Evolutionary conservation across 1,140 invertebrate species (phyloP).

Genomic region (Drosophila sulfurigaster): DNA sequence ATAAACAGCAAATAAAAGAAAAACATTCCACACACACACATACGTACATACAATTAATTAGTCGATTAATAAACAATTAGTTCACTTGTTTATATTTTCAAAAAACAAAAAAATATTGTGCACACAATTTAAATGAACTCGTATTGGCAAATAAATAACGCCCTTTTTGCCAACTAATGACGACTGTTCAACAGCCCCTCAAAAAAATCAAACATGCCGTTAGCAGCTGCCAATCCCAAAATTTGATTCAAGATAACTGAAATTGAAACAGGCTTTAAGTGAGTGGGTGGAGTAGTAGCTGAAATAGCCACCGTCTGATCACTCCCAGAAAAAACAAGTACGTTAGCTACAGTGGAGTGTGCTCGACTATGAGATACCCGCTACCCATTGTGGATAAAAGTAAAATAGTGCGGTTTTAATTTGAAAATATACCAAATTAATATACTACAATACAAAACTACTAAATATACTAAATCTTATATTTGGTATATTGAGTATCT

Average conservation of each 20-base stretch:
- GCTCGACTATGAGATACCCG: too few relatives aligned
- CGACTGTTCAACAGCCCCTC: conserved; percentile 10
- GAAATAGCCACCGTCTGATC: conserved; percentile 22
- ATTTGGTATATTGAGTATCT: too few relatives aligned
- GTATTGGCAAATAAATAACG: conserved; percentile 64
- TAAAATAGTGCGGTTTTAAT: too few relatives aligned
- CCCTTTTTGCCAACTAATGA: conserved; percentile 39
- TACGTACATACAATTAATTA: conserved; percentile 57
- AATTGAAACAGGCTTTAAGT: background rate
- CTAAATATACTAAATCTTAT: too few relatives aligned
- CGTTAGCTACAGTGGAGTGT: too few relatives aligned
- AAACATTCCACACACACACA: conserved; percentile 9
- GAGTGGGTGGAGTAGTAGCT: conserved; percentile 17
- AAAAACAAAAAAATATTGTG: background rate
- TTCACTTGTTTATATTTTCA: background rate
- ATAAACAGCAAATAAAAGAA: conserved; percentile 48
- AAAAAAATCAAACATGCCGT: conserved; percentile 9
- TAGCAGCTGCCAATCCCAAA: conserved; percentile 8
- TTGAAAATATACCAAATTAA: too few relatives aligned
- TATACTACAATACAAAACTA: too few relatives aligned
- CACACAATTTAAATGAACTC: conserved; percentile 44
- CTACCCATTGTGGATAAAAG: too few relatives aligned
- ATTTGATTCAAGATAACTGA: conserved; percentile 12
- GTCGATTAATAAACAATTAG: conserved; percentile 74
- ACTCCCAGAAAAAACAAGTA: conserved; percentile 1